phyloP scores from a whole-genome alignment of 1,140 invertebrate genomes.

The Rhyacophila brunnea region DNA sequence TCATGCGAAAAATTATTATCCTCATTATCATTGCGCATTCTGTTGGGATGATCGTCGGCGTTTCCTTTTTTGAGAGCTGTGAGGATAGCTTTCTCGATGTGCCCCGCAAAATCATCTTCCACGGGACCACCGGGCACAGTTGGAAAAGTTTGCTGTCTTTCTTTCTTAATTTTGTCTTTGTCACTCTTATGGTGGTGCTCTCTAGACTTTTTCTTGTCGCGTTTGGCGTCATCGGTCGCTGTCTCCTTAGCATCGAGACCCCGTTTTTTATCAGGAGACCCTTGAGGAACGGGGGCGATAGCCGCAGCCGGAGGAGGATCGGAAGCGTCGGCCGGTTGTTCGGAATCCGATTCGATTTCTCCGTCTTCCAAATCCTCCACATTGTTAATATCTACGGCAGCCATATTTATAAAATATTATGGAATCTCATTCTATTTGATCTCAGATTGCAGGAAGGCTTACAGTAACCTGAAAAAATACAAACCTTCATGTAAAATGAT shows the following conservation, averaged over 20 bases:
- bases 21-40: conserved; percentile 39
- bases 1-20: conserved; percentile 37
- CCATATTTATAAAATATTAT: conserved; percentile 37
- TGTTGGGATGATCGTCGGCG: background rate
- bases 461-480: background rate
- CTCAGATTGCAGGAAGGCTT: background rate
- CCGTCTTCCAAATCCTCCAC: conserved; percentile 60
- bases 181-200: conserved; percentile 47
- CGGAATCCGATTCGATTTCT: conserved; percentile 60
- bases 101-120: conserved; percentile 72
- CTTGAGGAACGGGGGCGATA: conserved; percentile 33
- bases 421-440: background rate
- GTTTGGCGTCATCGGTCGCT: background rate
- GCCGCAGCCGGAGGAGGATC: background rate
- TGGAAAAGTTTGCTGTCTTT: conserved; percentile 30
- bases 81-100: conserved; percentile 73
- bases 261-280: background rate
- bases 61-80: conserved; percentile 61
- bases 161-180: conserved; percentile 45
- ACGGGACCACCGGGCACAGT: conserved; percentile 39
- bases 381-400: conserved; percentile 38
- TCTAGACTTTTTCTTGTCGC: conserved; percentile 44
- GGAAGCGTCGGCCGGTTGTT: conserved; percentile 44
- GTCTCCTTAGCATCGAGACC: background rate
- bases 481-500: no score